Base-by-base conservation (phyloP, 2,797 vertebrate genomes). In the Oryzias sinensis region DNA sequence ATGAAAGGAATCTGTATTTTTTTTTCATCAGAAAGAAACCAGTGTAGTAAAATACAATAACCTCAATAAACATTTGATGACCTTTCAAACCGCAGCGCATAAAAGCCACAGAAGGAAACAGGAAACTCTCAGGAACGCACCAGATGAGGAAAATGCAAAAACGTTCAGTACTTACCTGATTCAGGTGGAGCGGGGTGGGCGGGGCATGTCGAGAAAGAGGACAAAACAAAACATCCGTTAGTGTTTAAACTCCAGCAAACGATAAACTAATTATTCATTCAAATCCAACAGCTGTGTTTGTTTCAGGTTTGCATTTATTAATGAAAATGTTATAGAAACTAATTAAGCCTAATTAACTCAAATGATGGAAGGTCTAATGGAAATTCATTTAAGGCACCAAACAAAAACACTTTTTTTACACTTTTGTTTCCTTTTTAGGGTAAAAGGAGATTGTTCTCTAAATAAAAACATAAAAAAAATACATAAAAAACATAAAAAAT, bases 161-260 rank as follows among this genome's bases (percentile, higher is more conserved):
- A 45, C 9, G 1, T 18, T 11, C 33, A 44, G 42, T 24, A 60
- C 58, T 60, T 43, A 60, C 58, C 58, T 60, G 50, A 46, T 52
- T 6, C 11, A 5, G 14, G 16, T 1, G 37, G 22, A 51, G 43
- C 20, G 43, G 14, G 49, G 53, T 45, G 57, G 44, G 33, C 33
- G 33, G 61, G 59, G 27, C 33, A 54, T 33, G 1, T 4, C 4
- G 6, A 42, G 22, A 53, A 37, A 25, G 22, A 18, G 2, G 4
- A n/a, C 6, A 29, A 24, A 27, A 22, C 20, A 22, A 42, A 25
- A 20, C 11, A 41, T 29, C 14, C 8, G 14, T 14, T 11, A 13
- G 33, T 41, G n/a, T 56, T 33, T 20, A 33, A 29, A 29, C 2
- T 6, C 14, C 13, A n/a, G 24, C 9, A 25, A 22, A 22, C 47